Evolutionary conservation across 2,113 vertebrate species (phyloP), one percentile per base, ranked within the genome.

Genomic region (Clarias gariepinus): DNA sequence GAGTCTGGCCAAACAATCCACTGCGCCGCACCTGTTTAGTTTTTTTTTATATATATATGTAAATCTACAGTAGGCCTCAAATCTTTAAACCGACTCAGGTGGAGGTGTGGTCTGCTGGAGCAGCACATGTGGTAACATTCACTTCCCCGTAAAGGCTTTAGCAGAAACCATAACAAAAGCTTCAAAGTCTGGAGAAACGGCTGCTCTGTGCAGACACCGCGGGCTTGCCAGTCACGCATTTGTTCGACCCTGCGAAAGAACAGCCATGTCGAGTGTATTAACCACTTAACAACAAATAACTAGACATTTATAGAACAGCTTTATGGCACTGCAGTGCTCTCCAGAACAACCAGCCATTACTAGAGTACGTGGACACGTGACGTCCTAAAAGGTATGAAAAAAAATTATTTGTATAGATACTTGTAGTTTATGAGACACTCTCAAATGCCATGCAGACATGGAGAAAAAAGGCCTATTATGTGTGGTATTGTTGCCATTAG

Each of bases 71-170:
- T 77, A 73, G 57, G 18, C 79, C 55, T 86, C 63, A 86, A 83
- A 86, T 86, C 84, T 80, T 69, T 60, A n/a, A 71, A 4, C 41
- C 23, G 41, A 66, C 74, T 55, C 53, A 71, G 84, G 76, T 83
- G 66, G 84, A 69, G 87, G 63, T 88, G 61, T 57, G 80, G 84
- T 53, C 64, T 73, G 68, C 76, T 81, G 85, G 82, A 77, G 53
- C 77, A 81, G 88, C 18, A 77, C 88, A 87, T 89, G 88, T 89
- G 88, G 82, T 89, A 89, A 84, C 88, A 64, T 87, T 89, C 88
- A 89, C 82, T 80, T 82, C 69, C 69, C 79, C 53, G 84, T 87
- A 87, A 84, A 89, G 68, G 60, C 85, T 87, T 41, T 66, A 84
- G 76, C 85, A 85, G 82, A 87, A 63, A 87, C 82, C 82, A 81